A percentile compares a stretch with the other conserved stretches of the same genome.
These are phyloP conservation scores for Triplophysa bombifrons DNA, from an alignment of 2,797 vertebrate species.

Conservation along the genomic window DNA sequence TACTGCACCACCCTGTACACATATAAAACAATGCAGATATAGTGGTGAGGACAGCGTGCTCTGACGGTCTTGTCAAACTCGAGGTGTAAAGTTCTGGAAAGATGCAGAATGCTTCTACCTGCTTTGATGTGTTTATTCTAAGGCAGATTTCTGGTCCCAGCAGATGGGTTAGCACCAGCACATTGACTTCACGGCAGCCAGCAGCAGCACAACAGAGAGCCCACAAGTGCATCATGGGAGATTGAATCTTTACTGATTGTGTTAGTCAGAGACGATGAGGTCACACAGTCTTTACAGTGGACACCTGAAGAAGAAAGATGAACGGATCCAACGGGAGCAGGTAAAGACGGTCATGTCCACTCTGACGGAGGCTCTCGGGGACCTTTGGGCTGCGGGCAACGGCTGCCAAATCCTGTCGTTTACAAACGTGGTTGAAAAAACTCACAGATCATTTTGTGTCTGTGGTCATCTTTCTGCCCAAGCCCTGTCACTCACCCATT, in stretches of 20 bases:
- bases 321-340: slow-evolving; percentile 30
- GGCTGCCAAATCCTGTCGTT: slow-evolving; percentile 86
- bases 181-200: slow-evolving; percentile 73
- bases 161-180: slow-evolving; percentile 80
- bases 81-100: slow-evolving; percentile 81
- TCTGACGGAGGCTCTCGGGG: slow-evolving; percentile 86
- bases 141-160: slow-evolving; percentile 89
- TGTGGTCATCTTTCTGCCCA: neutral
- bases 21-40: slow-evolving; percentile 92
- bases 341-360: slow-evolving; percentile 84
- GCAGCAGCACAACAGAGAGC: slow-evolving; percentile 72
- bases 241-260: slow-evolving; percentile 78
- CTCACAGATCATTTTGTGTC: neutral
- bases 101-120: slow-evolving; percentile 73
- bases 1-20: slow-evolving; percentile 92
- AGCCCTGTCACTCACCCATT: slow-evolving; percentile 52
- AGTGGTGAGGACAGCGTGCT: slow-evolving; percentile 78
- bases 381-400: slow-evolving; percentile 88
- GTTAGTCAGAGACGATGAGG: slow-evolving; percentile 64
- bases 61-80: slow-evolving; percentile 70
- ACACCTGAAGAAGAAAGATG: slow-evolving; percentile 61
- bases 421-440: slow-evolving; percentile 18
- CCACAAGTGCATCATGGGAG: slow-evolving; percentile 78
- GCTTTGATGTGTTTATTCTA: slow-evolving; percentile 73
- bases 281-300: slow-evolving; percentile 47